Conservation (phyloP, 2,888 invertebrate species). For the Acronicta aceris region DNA sequence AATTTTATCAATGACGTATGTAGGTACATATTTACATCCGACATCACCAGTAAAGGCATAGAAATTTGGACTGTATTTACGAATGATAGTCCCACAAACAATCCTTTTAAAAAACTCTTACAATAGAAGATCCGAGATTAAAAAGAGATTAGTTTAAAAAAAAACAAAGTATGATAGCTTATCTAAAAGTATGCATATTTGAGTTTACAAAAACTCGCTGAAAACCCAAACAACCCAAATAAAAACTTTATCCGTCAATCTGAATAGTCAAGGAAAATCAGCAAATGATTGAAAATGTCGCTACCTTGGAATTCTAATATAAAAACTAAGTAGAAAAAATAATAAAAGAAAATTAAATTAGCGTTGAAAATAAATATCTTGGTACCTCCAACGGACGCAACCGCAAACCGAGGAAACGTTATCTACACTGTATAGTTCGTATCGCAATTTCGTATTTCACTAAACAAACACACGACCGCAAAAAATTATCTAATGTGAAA, state of each 20-base stretch:
- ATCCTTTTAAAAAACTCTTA: too few species aligned
- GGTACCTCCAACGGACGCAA: conserved; percentile 67
- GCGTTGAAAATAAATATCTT: conserved; percentile 66
- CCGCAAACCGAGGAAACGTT: conserved; percentile 79
- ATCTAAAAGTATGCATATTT: background rate
- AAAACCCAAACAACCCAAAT: background rate
- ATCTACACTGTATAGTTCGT: conserved; percentile 75
- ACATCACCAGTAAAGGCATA: too few species aligned
- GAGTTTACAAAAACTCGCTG: background rate
- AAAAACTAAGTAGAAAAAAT: background rate
- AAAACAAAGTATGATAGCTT: background rate
- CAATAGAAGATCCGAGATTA: too few species aligned
- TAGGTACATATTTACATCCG: too few species aligned
- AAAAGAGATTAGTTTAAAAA: background rate
- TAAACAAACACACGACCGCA: conserved; percentile 77
- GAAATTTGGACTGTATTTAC: too few species aligned
- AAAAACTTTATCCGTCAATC: background rate
- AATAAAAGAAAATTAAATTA: conserved; percentile 20
- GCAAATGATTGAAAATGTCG: conserved; percentile 1
- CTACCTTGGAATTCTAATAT: background rate
- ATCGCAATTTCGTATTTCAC: conserved; percentile 72
- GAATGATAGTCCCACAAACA: too few species aligned
- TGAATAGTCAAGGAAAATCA: conserved; percentile 6
- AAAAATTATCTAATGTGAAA: conserved; percentile 57
- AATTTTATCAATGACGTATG: too few species aligned